phyloP scores from a whole-genome alignment of 2,113 vertebrate species.

The Meleagris gallopavo region DNA sequence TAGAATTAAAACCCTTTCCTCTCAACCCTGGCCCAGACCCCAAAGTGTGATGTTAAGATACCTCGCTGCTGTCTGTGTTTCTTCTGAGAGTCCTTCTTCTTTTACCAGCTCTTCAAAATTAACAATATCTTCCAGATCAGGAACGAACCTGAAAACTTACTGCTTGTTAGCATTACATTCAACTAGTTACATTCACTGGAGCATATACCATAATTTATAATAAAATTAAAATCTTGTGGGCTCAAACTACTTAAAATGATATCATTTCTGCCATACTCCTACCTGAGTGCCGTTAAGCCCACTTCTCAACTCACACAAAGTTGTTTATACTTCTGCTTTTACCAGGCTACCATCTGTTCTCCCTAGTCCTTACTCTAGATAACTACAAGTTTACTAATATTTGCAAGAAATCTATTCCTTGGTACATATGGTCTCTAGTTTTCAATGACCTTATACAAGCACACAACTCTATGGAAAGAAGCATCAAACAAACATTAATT shows the following conservation, averaged over 20 bases:
- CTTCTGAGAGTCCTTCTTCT: constrained; percentile 94
- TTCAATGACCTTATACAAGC: not conserved
- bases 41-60: constrained; percentile 48
- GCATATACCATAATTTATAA: not conserved
- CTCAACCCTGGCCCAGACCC: not conserved
- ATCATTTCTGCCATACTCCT: not conserved
- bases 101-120: constrained; percentile 99
- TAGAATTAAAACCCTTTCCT: not conserved
- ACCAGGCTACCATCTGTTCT: not conserved
- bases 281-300: not conserved
- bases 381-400: not conserved
- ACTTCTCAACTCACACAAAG: not conserved
- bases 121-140: constrained; percentile 98
- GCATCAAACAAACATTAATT: not conserved
- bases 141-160: constrained; percentile 88
- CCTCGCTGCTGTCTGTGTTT: constrained; percentile 93
- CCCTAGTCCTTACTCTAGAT: not conserved
- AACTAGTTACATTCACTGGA: not conserved
- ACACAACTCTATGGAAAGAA: not conserved
- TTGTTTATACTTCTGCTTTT: not conserved
- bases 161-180: constrained; percentile 25
- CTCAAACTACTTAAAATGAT: not conserved
- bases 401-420: not conserved
- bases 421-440: not conserved
- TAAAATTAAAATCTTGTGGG: not conserved